Evolutionary conservation across 2,888 invertebrate species (phyloP).

Genomic region (Brachypalpus laphriformis): DNA sequence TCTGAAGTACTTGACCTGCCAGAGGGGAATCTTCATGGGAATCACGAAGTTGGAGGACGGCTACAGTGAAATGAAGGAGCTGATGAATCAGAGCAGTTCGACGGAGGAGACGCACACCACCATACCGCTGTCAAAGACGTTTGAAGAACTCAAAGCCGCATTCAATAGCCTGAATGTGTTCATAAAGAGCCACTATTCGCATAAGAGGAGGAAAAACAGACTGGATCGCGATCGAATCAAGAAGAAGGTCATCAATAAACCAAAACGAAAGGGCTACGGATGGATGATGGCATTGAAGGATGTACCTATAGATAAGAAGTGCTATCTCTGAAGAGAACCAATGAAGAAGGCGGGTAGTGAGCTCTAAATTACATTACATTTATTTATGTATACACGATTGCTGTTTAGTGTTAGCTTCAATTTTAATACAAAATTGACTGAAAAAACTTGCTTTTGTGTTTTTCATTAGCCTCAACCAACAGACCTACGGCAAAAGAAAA

Average conservation of each 20-base stretch:
- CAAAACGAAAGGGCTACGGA: not conserved
- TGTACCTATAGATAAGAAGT: not conserved
- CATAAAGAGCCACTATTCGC: not conserved
- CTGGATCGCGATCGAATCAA: not conserved
- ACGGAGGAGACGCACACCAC: not conserved
- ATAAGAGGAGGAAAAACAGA: not conserved
- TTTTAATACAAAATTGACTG: no score
- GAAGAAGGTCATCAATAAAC: not conserved
- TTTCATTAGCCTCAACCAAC: no score
- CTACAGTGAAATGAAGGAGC: slow-evolving; percentile 78
- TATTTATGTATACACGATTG: no score
- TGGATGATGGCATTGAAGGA: not conserved
- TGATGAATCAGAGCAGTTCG: slow-evolving; percentile 50
- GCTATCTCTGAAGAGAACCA: not conserved
- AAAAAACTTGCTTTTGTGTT: no score
- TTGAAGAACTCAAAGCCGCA: slow-evolving; percentile 48
- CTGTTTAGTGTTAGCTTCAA: no score
- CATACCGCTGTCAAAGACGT: slow-evolving; percentile 28
- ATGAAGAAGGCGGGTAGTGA: no score
- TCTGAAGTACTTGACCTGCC: slow-evolving; percentile 66
- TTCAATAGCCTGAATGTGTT: slow-evolving; percentile 25
- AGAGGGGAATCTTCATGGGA: slow-evolving; percentile 65
- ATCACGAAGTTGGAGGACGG: slow-evolving; percentile 77
- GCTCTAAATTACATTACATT: no score
- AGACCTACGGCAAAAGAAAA: no score